Evolutionary conservation across 2,113 vertebrate species (phyloP), one percentile per base, ranked within the genome.

Genomic region (Pomatorhinus ruficollis): DNA sequence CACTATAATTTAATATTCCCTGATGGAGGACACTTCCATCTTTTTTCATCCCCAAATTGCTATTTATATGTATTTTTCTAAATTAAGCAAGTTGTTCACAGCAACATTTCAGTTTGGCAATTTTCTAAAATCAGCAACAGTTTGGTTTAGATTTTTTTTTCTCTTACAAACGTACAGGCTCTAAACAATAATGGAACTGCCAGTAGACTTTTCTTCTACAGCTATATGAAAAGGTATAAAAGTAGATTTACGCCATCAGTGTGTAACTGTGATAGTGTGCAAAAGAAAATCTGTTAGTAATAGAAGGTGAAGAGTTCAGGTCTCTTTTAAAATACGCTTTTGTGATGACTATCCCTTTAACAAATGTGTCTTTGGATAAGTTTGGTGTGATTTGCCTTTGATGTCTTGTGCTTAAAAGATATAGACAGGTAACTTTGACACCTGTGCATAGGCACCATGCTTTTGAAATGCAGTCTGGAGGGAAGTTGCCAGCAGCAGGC

Each of bases 1-100:
- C 64, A 68, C 65, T 87, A 35, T 78, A 88, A 92, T 95, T 91
- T 91, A 68, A 68, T 89, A 84, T 77, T 81, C 61, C 39, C 72
- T 78, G 64, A 59, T 54, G 65, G 91, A 66, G 65, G 86, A 82
- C n/a, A 11, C 53, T 83, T 90, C 15, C 31, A 71, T 56, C 64
- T 71, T 60, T 49, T 78, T 90, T 82, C 72, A 70, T 87, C 15
- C 30, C 11, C 33, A 76, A 39, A 57, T 39, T 78, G 37, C 24
- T 83, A 14, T 83, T 77, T 83, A 33, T 63, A 2, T 47, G 7
- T 31, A 28, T 81, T 70, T 86, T 49, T 27, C 42, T 60, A 37
- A 68, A 78, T 61, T 47, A 69, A 68, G 21, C 45, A 78, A 56
- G 35, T 35, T 78, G 31, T 39, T 84, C 7, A 30, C 25, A 40